These are phyloP conservation scores for Myopa testacea DNA, from an alignment of 2,888 invertebrate genomes.

Conservation along the genomic window DNA sequence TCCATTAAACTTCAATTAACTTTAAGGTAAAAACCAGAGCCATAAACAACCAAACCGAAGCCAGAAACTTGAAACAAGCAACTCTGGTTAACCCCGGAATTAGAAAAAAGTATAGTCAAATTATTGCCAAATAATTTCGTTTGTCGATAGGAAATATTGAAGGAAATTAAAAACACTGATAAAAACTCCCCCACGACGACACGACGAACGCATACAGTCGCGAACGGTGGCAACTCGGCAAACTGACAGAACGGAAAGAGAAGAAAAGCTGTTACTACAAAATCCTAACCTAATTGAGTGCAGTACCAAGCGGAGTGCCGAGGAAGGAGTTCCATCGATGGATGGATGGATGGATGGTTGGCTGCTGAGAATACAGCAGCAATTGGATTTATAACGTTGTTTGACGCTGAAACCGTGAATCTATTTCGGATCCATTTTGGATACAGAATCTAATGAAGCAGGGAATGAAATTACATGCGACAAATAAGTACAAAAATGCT, in stretches of 20 bases:
- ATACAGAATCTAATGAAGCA: constrained; percentile 41
- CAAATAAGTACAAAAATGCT: constrained; percentile 15
- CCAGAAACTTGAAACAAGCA: constrained; percentile 1
- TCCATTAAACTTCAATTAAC: constrained; percentile 46
- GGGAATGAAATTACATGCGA: constrained; percentile 39
- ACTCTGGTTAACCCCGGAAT: constrained; percentile 45
- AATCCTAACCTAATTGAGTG: constrained; percentile 44
- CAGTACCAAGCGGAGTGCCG: not conserved
- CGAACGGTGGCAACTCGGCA: not conserved
- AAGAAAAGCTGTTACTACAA: constrained; percentile 31
- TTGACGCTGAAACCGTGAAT: constrained; percentile 37
- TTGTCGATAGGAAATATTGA: constrained; percentile 62
- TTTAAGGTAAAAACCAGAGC: constrained; percentile 18
- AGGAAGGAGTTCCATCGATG: not conserved
- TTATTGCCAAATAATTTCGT: constrained; percentile 48
- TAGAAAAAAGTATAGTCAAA: constrained; percentile 36
- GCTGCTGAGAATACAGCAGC: not conserved
- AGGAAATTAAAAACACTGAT: constrained; percentile 63
- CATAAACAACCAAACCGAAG: not conserved
- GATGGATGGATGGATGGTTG: not conserved
- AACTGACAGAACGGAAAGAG: not conserved
- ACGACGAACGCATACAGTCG: not conserved
- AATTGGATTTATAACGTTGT: constrained; percentile 28
- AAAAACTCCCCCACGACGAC: constrained; percentile 21
- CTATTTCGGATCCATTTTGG: constrained; percentile 36